These are phyloP conservation scores for Colinus virginianus DNA, from an alignment of 2,113 vertebrate genomes.

Conservation along the genomic window DNA sequence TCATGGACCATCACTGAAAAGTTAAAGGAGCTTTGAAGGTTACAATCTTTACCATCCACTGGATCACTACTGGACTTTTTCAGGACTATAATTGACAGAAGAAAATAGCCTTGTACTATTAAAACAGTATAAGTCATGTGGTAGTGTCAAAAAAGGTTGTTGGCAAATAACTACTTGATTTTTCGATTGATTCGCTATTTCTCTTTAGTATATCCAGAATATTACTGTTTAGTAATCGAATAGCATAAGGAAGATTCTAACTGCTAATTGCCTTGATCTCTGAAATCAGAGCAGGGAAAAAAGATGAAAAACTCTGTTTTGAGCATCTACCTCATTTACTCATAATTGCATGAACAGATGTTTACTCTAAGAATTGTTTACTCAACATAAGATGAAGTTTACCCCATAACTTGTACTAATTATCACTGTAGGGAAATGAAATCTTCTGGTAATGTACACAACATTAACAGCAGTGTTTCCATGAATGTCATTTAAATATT, in stretches of 20 bases:
- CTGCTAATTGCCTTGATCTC: not conserved
- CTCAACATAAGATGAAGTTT: not conserved
- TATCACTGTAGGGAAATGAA: not conserved
- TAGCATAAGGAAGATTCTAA: not conserved
- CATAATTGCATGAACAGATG: not conserved
- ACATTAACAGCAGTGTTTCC: not conserved
- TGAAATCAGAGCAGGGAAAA: not conserved
- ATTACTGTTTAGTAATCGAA: not conserved
- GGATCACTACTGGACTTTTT: not conserved
- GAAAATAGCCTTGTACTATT: not conserved
- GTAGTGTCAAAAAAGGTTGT: not conserved
- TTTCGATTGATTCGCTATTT: not conserved
- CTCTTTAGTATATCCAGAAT: not conserved
- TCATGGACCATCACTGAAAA: not conserved
- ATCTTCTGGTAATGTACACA: not conserved
- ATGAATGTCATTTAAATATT: not conserved
- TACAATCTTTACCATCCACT: not conserved
- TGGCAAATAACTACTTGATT: not conserved
- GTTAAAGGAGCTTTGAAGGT: not conserved
- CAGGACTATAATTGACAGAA: not conserved
- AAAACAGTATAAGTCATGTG: not conserved
- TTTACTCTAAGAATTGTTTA: not conserved
- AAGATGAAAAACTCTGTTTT: not conserved
- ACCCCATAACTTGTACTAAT: not conserved
- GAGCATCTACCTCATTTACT: not conserved